Conservation (phyloP, 1,140 invertebrate species). For the Dreissena polymorpha region DNA sequence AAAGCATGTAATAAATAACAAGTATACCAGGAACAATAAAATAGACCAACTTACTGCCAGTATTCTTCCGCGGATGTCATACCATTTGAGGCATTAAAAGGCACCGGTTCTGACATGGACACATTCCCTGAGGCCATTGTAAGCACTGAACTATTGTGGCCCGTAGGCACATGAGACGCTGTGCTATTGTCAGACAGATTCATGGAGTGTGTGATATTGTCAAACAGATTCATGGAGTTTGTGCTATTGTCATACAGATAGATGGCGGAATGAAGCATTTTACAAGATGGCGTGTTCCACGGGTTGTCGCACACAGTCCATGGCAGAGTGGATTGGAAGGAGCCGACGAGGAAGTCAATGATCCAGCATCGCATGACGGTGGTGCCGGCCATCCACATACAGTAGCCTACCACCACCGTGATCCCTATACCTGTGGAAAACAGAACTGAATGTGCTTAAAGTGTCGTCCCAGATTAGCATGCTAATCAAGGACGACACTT, state of each 20-base stretch:
- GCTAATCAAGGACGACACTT: too few relatives aligned
- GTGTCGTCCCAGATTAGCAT: too few relatives aligned
- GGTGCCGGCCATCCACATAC: constrained; percentile 87
- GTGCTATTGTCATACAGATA: neutral
- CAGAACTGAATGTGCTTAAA: too few relatives aligned
- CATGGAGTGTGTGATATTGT: neutral
- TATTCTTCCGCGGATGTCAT: constrained; percentile 60
- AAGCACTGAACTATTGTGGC: neutral
- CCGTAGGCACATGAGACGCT: neutral
- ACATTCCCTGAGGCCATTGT: neutral
- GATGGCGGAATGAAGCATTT: too few relatives aligned
- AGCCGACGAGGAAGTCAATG: constrained; percentile 95
- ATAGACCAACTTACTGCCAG: constrained; percentile 55
- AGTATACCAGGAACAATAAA: neutral
- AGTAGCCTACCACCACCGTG: constrained; percentile 50
- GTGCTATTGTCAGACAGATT: neutral
- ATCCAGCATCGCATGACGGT: constrained; percentile 99
- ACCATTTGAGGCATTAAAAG: neutral
- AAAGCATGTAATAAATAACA: too few relatives aligned
- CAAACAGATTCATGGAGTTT: neutral
- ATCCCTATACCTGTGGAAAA: constrained; percentile 49
- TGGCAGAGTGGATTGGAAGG: constrained; percentile 93
- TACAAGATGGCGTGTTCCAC: constrained; percentile 77
- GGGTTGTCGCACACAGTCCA: constrained; percentile 96
- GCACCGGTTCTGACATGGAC: neutral